Conservation (phyloP, 2,888 invertebrate genomes). For the Ferrisia virgata region DNA sequence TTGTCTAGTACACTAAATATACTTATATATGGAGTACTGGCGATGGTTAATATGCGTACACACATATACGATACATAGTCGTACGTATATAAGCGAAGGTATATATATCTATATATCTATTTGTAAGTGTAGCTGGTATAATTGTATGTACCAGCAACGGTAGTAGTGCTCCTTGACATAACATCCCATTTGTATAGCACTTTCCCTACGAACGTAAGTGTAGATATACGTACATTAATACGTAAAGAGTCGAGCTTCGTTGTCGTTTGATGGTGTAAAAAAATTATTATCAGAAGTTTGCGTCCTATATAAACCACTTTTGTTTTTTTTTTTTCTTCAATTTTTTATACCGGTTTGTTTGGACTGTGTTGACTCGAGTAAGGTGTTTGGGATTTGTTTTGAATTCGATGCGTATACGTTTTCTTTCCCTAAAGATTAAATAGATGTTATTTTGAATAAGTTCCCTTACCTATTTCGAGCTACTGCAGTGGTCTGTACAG, state of each 20-base stretch:
- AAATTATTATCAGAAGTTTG: neutral
- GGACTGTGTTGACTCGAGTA: too few relatives aligned
- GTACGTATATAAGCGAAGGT: neutral
- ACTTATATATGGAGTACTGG: too few relatives aligned
- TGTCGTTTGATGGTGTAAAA: neutral
- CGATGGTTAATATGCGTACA: neutral
- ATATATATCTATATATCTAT: neutral
- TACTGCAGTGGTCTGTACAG: too few relatives aligned
- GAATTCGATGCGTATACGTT: neutral
- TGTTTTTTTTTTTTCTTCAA: neutral
- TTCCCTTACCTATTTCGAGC: too few relatives aligned
- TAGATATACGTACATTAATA: neutral
- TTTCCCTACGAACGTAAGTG: too few relatives aligned
- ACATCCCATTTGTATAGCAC: constrained; percentile 13
- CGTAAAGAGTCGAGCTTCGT: neutral
- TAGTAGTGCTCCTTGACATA: constrained; percentile 30
- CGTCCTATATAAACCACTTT: constrained; percentile 22
- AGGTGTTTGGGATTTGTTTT: neutral
- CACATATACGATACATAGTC: neutral
- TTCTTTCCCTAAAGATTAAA: neutral
- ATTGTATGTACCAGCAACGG: neutral
- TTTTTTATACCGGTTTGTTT: constrained; percentile 8
- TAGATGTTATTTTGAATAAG: too few relatives aligned
- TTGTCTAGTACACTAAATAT: constrained; percentile 26
- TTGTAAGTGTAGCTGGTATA: too few relatives aligned